phyloP scores from a whole-genome alignment of 92 coral and sea anemone genomes.

The Hydrozoanthus gracilis region DNA sequence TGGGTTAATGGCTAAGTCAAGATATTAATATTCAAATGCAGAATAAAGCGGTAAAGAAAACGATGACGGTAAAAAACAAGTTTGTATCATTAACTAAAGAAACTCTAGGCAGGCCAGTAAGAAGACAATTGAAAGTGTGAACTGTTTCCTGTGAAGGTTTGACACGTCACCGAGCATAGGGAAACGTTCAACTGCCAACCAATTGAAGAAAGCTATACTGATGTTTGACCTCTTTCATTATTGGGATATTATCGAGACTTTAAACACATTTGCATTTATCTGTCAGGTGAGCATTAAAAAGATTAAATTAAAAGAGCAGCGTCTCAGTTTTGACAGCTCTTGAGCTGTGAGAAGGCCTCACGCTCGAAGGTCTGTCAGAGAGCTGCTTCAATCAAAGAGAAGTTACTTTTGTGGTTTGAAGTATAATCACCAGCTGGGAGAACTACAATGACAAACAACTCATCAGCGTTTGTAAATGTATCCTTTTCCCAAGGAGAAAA shows the following conservation, averaged over 20 bases:
- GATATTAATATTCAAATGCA: background rate
- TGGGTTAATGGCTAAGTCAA: background rate
- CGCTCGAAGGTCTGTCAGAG: background rate
- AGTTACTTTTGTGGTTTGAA: constrained; percentile 1
- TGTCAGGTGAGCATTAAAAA: constrained; percentile 18
- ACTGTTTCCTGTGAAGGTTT: too few relatives aligned
- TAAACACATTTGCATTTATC: constrained; percentile 32
- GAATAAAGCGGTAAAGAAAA: background rate
- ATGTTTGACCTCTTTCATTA: background rate
- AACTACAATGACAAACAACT: background rate
- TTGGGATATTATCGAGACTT: background rate
- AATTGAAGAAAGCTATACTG: background rate
- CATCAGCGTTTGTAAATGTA: background rate
- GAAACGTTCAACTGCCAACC: background rate
- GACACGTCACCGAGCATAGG: too few relatives aligned
- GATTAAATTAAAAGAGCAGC: constrained; percentile 7
- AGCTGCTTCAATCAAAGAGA: background rate
- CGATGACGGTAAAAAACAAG: background rate
- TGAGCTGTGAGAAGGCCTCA: background rate
- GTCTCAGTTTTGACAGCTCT: constrained; percentile 15
- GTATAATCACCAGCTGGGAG: background rate
- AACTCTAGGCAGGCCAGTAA: background rate
- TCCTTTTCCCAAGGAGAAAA: constrained; percentile 1
- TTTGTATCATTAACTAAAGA: background rate
- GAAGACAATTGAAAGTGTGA: background rate